Evolutionary conservation across 2,797 vertebrate genomes (phyloP).

Genomic region (Sebastes iracundus): DNA sequence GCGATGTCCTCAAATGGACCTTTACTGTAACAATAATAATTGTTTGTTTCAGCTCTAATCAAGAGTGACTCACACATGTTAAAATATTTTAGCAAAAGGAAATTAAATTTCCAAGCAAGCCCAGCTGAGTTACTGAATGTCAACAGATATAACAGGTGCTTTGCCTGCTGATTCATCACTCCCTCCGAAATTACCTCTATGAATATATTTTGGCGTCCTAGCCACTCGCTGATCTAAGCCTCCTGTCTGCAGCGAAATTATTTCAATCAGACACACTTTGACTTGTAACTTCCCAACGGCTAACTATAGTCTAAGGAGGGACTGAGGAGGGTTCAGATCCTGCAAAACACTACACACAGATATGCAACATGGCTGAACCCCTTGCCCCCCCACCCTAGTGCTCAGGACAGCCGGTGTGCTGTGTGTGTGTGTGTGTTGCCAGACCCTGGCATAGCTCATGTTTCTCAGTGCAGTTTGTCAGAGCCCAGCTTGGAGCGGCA

Average conservation of each 20-base stretch:
- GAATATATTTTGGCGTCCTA: conserved; percentile 42
- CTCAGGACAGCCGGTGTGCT: conserved; percentile 68
- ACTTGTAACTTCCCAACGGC: conserved; percentile 82
- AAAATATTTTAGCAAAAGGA: not conserved
- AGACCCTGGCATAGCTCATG: conserved; percentile 84
- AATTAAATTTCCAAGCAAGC: conserved; percentile 5
- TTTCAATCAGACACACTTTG: conserved; percentile 84
- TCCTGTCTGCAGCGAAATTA: conserved; percentile 46
- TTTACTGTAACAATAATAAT: not conserved
- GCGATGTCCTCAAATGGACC: no score
- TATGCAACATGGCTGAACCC: conserved; percentile 52
- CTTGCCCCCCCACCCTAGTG: conserved; percentile 1
- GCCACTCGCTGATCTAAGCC: not conserved
- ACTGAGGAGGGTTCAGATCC: conserved; percentile 14
- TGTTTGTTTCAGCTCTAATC: not conserved
- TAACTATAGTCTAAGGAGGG: conserved; percentile 84
- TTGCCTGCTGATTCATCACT: conserved; percentile 48
- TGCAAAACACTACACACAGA: conserved; percentile 55
- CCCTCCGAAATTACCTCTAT: conserved; percentile 31
- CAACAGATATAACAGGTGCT: conserved; percentile 63
- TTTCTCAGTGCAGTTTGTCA: conserved; percentile 91
- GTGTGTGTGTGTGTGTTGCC: conserved; percentile 38
- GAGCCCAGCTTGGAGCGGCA: conserved; percentile 84
- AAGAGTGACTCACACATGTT: not conserved
- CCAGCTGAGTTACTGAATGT: conserved; percentile 41